Conservation (phyloP, 1,140 invertebrate genomes). For the Drosophila lacteicornis region DNA sequence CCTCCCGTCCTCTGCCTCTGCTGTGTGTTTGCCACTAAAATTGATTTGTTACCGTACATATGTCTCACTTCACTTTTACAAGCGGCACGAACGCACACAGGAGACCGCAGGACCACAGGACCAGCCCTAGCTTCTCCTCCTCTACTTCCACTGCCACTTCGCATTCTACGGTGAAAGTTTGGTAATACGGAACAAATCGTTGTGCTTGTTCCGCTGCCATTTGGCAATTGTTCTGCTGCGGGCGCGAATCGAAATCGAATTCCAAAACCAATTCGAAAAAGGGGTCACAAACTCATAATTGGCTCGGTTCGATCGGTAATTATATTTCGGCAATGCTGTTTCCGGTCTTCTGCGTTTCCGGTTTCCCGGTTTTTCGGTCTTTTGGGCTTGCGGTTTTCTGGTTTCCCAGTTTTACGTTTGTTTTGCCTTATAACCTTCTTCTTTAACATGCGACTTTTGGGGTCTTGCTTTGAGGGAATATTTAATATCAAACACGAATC, state of each 20-base stretch:
- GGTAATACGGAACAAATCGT: constrained; percentile 77
- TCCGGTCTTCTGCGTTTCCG: constrained; percentile 2
- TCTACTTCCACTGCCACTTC: not conserved
- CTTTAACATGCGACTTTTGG: no score
- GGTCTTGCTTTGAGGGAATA: no score
- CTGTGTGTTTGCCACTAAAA: constrained; percentile 62
- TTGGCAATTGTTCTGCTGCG: constrained; percentile 25
- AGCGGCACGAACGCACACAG: constrained; percentile 28
- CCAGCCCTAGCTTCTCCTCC: not conserved
- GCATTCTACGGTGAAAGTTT: constrained; percentile 34
- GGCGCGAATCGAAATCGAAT: constrained; percentile 3
- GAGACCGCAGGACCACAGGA: constrained; percentile 7
- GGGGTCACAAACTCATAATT: constrained; percentile 38
- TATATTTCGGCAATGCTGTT: constrained; percentile 2
- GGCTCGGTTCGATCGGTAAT: constrained; percentile 26
- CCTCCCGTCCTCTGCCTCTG: not conserved
- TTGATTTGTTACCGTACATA: constrained; percentile 80
- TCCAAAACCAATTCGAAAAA: constrained; percentile 9
- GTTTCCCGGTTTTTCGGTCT: not conserved
- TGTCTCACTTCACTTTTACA: constrained; percentile 65
- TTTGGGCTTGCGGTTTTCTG: no score
- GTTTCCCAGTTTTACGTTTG: not conserved
- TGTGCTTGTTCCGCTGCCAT: constrained; percentile 52
- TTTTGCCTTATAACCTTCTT: not conserved
- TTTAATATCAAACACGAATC: no score